Base-by-base conservation (phyloP, 2,113 vertebrate genomes). In the Dissostichus mawsoni region DNA sequence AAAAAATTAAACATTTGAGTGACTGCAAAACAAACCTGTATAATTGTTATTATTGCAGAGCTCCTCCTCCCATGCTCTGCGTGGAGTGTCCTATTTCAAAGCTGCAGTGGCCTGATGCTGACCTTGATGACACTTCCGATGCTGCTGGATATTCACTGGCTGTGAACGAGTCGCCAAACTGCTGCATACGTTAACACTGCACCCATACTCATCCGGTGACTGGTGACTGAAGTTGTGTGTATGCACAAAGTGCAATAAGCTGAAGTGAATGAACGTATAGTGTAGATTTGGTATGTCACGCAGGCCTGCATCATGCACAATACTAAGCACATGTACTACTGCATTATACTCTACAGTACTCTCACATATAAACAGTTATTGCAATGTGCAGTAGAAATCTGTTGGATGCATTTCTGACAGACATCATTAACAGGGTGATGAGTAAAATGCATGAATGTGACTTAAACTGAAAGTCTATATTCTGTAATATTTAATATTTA, bases 11-110 rank as follows among this genome's bases (percentile, higher is more conserved):
- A 44, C 23, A 61, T 74, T 47, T 13, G 63, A 69, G 23, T 41
- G 14, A 52, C 10, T 41, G 41, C 51, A 63, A 66, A 36, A 68
- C 78, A 65, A 83, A 78, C 25, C 53, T 80, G 76, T 59, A 53
- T 84, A 48, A 20, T 71, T 81, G 67, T 63, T 84, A 53, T 80
- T 44, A 77, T 86, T 68, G 73, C 89, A 95, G 95, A 80, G 83
- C 87, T 80, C 7, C 83, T 90, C 50, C 77, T 77, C 1, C 71
- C 88, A 11, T 95, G 95, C 85, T 94, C 92, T 10, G 92, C 90
- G 1, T 90, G 83, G 84, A 94, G 92, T 91, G 56, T 90, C 81
- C 82, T 94, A 58, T 91, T 94, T 69, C 92, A 93, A 44, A 88
- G 82, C 69, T 87, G 90, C 88, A 89, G 82, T 56, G 83, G 87